Evolutionary conservation across 2,113 vertebrate species (phyloP).

Genomic region (Apodemus sylvaticus): DNA sequence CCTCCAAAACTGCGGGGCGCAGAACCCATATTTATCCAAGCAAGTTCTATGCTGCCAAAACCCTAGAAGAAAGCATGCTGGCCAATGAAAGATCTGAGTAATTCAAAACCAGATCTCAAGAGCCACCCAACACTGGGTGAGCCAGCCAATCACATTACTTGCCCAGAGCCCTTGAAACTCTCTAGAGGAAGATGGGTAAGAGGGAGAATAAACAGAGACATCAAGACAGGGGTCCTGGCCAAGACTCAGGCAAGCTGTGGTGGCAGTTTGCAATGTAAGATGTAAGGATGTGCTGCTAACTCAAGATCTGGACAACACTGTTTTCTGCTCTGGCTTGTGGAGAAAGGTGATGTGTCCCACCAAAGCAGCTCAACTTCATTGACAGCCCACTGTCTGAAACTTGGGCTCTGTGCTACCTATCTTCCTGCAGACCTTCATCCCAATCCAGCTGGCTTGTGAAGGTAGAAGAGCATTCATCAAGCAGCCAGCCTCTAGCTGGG

Average conservation of each 20-base stretch:
- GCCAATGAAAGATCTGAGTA: neutral
- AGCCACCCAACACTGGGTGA: fast-evolving
- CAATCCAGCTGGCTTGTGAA: neutral
- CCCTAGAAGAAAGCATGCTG: neutral
- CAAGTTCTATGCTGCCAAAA: neutral
- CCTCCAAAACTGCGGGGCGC: neutral
- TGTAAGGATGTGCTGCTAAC: neutral
- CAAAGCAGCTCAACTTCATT: neutral
- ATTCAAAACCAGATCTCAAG: neutral
- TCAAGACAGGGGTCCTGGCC: neutral
- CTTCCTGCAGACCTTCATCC: neutral
- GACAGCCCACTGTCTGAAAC: conserved; percentile 5
- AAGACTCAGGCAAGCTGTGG: neutral
- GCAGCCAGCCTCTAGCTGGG: neutral
- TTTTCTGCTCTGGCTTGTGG: neutral
- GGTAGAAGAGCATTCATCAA: neutral
- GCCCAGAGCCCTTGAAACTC: fast-evolving
- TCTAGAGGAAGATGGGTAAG: neutral
- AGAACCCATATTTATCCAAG: conserved; percentile 37
- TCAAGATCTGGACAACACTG: neutral
- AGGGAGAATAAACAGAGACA: neutral
- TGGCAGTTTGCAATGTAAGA: neutral
- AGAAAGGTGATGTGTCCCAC: neutral
- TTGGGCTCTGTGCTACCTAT: neutral
- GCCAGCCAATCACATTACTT: no score